A percentile compares a stretch with the other conserved stretches of the same genome.
phyloP scores from a whole-genome alignment of 1,140 invertebrate genomes.

The Theocolax elegans region DNA sequence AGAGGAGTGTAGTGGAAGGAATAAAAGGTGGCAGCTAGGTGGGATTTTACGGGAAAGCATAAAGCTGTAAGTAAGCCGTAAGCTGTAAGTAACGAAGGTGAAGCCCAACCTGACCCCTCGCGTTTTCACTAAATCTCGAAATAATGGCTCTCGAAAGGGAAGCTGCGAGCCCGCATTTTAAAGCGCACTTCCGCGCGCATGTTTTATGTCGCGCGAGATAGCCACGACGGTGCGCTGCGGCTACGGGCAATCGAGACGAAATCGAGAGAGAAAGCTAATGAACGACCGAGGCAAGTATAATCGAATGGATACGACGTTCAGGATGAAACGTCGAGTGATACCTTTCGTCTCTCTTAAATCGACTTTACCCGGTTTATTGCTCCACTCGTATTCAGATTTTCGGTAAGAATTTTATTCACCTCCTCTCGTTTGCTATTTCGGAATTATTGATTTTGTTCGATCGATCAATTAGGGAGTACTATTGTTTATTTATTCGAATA shows the following conservation, averaged over 20 bases:
- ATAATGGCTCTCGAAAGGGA: constrained; percentile 21
- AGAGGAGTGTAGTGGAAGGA: not conserved
- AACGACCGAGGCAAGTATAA: not conserved
- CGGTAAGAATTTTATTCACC: too few relatives aligned
- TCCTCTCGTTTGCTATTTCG: too few relatives aligned
- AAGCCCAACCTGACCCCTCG: not conserved
- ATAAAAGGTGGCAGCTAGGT: not conserved
- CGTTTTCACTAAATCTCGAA: constrained; percentile 36
- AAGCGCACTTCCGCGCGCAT: constrained; percentile 1
- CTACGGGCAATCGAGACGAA: not conserved
- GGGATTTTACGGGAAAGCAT: constrained; percentile 22
- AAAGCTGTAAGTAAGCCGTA: constrained; percentile 32
- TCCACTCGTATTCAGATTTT: too few relatives aligned
- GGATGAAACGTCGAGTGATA: too few relatives aligned
- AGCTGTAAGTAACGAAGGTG: constrained; percentile 28
- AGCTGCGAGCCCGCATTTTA: constrained; percentile 3
- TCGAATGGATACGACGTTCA: too few relatives aligned
- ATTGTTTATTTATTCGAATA: too few relatives aligned
- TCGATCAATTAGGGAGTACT: too few relatives aligned
- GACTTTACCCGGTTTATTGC: too few relatives aligned
- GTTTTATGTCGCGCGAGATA: constrained; percentile 22
- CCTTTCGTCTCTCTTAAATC: too few relatives aligned
- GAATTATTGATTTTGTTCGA: too few relatives aligned
- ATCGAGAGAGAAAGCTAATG: not conserved
- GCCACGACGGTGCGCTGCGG: not conserved